A percentile compares a stretch with the other conserved stretches of the same genome.
These are phyloP conservation scores for Sebastes miniatus DNA, from an alignment of 2,797 vertebrate genomes.

Conservation along the genomic window DNA sequence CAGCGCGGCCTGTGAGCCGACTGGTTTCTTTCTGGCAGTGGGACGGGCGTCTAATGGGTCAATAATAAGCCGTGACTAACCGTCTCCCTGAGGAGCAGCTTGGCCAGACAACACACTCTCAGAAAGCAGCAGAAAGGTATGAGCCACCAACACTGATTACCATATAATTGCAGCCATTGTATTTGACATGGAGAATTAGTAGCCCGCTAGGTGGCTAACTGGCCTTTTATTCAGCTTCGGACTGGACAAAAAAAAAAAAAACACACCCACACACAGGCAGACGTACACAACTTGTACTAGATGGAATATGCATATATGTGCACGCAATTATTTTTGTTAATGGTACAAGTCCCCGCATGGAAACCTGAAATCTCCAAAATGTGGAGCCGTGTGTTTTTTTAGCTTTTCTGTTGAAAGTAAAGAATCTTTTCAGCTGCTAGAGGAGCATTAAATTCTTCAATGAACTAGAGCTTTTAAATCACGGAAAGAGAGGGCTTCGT, in stretches of 20 bases:
- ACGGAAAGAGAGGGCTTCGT: not conserved
- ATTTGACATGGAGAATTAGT: constrained; percentile 86
- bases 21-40: constrained; percentile 76
- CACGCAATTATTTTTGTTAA: not conserved
- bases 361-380: not conserved
- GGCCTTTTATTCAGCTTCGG: constrained; percentile 76
- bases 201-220: constrained; percentile 84
- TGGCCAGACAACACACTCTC: constrained; percentile 79
- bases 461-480: not conserved
- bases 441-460: not conserved
- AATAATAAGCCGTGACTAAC: constrained; percentile 87
- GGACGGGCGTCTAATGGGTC: constrained; percentile 83
- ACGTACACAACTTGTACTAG: constrained; percentile 26
- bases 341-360: not conserved
- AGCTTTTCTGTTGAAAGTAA: not conserved
- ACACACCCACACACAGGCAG: constrained; percentile 56
- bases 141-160: constrained; percentile 89
- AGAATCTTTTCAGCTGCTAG: not conserved
- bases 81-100: constrained; percentile 82
- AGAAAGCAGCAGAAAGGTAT: constrained; percentile 80
- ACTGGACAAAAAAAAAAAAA: constrained; percentile 52
- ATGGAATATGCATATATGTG: constrained; percentile 44
- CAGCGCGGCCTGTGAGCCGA: constrained; percentile 65
- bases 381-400: not conserved
- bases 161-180: constrained; percentile 94